Base-by-base conservation (phyloP, 1,140 invertebrate genomes). In the Psilanteris sp. region DNA sequence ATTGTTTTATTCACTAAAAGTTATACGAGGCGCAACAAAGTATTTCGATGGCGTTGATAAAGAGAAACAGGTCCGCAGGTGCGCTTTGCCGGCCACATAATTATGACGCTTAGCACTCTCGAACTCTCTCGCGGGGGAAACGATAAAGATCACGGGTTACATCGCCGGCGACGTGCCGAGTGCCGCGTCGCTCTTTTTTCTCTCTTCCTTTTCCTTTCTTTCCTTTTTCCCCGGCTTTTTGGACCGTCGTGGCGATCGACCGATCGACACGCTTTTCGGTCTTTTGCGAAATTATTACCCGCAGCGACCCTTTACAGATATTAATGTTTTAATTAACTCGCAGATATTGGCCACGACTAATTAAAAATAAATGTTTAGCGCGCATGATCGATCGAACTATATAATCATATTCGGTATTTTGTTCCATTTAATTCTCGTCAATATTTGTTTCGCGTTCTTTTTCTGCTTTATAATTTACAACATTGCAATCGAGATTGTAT, bases 41-140 rank as follows among this genome's bases (percentile, higher is more conserved):
- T 66, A 59, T 52, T 52, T 66, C 44, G 70, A 73, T 59, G 70
- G 41, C 44, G 37, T 52, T 73, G 70, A 73, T 73, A 73, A 73
- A 57, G 52, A 46, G 39, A 61, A 73, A 73, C 70, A 59, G 59
- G 59, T 73, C 70, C 36, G 52, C 70, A 73, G 70, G 52, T 73
- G 70, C 44, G 44, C 70, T 52, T 54, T 54, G 52, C 31, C 54
- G 54, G 46, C 54, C 46, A 74, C 61, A 44, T 74, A 74, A 74
- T 74, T 74, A 74, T 74, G 70, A 74, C 70, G 43, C 61, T 74
- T 73, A 61, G 36, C 70, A 73, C 52, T 73, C 59, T 59, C 54
- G 36, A 73, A 74, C 59, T 74, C 70, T 66, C 70, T 44, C 48
- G 59, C 59, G 59, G 29, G 34, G 31, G 50, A 59, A 54, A 61